These are phyloP conservation scores for Muscicapa striata DNA, from an alignment of 2,797 vertebrate genomes.

Conservation along the genomic window DNA sequence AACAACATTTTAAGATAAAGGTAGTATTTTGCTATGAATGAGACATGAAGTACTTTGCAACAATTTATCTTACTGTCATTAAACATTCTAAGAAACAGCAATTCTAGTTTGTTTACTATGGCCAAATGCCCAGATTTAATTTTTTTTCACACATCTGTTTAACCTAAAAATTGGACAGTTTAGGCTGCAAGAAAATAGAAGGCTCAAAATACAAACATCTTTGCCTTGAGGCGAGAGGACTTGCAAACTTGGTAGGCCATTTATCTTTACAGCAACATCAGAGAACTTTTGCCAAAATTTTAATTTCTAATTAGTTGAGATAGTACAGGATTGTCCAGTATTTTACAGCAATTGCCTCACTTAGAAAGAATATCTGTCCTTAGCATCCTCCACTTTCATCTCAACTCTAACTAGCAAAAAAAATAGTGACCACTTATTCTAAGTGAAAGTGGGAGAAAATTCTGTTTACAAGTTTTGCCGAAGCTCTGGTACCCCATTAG, in stretches of 20 bases:
- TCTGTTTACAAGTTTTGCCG: neutral
- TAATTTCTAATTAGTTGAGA: neutral
- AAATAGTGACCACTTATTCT: neutral
- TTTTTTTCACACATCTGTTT: conserved; percentile 57
- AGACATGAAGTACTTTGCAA: neutral
- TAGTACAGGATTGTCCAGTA: neutral
- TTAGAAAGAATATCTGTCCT: neutral
- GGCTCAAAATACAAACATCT: neutral
- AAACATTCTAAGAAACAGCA: conserved; percentile 52
- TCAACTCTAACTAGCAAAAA: neutral
- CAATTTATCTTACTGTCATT: conserved; percentile 45
- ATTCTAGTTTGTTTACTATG: conserved; percentile 61
- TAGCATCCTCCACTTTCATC: neutral
- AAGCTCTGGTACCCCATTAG: neutral
- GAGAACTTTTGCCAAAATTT: neutral
- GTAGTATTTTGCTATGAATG: neutral
- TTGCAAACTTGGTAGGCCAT: neutral
- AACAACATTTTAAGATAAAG: neutral
- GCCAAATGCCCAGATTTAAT: conserved; percentile 62
- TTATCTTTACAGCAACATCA: neutral
- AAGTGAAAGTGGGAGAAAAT: neutral
- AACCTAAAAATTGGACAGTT: conserved; percentile 36
- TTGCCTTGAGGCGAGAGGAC: neutral
- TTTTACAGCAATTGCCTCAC: neutral
- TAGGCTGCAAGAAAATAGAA: conserved; percentile 10